Conservation (phyloP, 1,140 invertebrate genomes). For the Ceratosolen solmsi region DNA sequence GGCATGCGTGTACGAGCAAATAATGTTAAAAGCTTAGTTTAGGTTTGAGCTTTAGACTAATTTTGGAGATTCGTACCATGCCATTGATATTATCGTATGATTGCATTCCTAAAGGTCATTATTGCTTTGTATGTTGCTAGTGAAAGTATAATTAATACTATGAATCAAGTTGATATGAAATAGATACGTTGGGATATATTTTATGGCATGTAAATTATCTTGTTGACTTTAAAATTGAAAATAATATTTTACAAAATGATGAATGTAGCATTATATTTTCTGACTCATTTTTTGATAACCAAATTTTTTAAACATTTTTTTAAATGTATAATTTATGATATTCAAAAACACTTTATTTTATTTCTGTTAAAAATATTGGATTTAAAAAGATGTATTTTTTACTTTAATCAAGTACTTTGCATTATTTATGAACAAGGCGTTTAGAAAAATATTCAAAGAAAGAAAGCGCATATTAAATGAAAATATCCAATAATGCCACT, state of each 20-base stretch:
- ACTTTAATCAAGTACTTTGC: not conserved
- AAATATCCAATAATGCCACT: constrained; percentile 45
- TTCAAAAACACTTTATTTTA: not conserved
- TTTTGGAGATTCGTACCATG: constrained; percentile 24
- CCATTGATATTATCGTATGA: constrained; percentile 21
- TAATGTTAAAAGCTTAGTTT: not conserved
- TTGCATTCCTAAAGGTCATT: constrained; percentile 41
- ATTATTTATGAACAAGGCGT: not conserved
- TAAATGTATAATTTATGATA: not conserved
- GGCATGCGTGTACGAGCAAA: not conserved
- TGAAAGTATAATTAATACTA: constrained; percentile 50
- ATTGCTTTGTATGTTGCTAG: constrained; percentile 29
- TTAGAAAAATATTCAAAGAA: constrained; percentile 10
- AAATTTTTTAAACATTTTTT: not conserved
- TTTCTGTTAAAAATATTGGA: not conserved
- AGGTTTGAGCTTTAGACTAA: constrained; percentile 17
- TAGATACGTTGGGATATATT: constrained; percentile 21
- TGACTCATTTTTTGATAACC: not conserved
- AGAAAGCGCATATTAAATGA: constrained; percentile 25
- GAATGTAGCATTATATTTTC: not conserved
- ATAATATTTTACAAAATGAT: constrained; percentile 31
- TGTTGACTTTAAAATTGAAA: constrained; percentile 33
- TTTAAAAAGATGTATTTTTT: not conserved
- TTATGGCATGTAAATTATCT: constrained; percentile 47
- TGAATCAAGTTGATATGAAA: constrained; percentile 1